These are phyloP conservation scores for Nematopogon swammerdamellus DNA, from an alignment of 2,888 invertebrate species.

Conservation along the genomic window DNA sequence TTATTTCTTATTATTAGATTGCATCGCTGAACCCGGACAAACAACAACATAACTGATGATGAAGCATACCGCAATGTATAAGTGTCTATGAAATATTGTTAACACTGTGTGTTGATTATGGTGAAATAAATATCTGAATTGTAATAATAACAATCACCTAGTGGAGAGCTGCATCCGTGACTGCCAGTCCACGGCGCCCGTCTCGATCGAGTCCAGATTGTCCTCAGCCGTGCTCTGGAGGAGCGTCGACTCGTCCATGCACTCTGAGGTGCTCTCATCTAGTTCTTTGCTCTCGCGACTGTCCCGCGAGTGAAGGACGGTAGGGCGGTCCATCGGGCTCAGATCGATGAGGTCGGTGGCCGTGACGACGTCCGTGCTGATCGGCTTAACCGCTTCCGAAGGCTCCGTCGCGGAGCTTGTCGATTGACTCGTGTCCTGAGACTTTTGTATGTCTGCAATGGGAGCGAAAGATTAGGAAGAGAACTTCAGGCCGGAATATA, in stretches of 20 bases:
- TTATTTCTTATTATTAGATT: too few relatives aligned
- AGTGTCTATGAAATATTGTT: too few relatives aligned
- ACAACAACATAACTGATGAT: too few relatives aligned
- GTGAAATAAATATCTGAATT: too few relatives aligned
- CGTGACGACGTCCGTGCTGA: conserved; percentile 28
- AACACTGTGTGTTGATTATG: too few relatives aligned
- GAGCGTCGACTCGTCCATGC: background rate
- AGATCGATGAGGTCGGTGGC: conserved; percentile 42
- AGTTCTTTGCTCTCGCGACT: conserved; percentile 12
- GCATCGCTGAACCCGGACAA: too few relatives aligned
- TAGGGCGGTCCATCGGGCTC: conserved; percentile 30
- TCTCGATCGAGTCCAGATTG: conserved; percentile 44
- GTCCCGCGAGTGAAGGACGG: conserved; percentile 17
- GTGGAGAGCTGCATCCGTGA: conserved; percentile 35
- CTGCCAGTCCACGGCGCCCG: conserved; percentile 37
- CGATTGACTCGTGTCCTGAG: conserved; percentile 40
- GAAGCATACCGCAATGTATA: too few relatives aligned
- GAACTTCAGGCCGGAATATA: too few relatives aligned
- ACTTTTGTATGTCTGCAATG: conserved; percentile 30
- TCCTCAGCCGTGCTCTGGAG: conserved; percentile 25
- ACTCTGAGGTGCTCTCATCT: background rate
- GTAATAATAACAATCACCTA: too few relatives aligned
- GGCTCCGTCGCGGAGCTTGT: conserved; percentile 37
- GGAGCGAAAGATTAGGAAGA: background rate
- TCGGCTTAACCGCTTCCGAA: conserved; percentile 10